These are phyloP conservation scores for Lasaia peninsularis DNA, from an alignment of 1,140 invertebrate species.

Conservation along the genomic window DNA sequence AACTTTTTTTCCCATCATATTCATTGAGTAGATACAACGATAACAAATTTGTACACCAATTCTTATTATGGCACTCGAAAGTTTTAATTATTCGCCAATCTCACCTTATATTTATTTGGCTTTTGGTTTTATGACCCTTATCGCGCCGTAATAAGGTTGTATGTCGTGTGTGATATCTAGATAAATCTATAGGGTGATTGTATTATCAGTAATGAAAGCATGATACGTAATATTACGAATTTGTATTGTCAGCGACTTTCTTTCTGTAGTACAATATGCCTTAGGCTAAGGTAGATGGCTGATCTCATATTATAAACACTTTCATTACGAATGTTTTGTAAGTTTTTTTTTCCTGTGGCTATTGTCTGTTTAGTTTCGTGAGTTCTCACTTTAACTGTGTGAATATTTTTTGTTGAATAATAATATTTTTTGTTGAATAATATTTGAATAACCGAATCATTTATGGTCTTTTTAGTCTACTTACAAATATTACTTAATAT, in stretches of 20 bases:
- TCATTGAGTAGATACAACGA: conserved; percentile 26
- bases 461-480: not conserved
- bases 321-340: conserved; percentile 13
- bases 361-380: not conserved
- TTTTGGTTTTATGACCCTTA: conserved; percentile 11
- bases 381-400: conserved; percentile 1
- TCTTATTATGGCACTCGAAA: conserved; percentile 44
- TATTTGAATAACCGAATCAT: not conserved
- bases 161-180: conserved; percentile 10
- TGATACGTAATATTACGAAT: conserved; percentile 49
- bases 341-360: conserved; percentile 1
- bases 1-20: conserved; percentile 14
- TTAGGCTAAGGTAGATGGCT: conserved; percentile 11
- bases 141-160: not conserved
- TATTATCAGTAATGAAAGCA: conserved; percentile 33
- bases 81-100: conserved; percentile 52
- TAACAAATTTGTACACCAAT: conserved; percentile 27
- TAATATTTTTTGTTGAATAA: not conserved
- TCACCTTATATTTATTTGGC: conserved; percentile 22
- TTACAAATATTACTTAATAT: not conserved
- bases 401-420: not conserved
- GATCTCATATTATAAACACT: conserved; percentile 13
- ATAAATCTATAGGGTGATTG: conserved; percentile 18
- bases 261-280: conserved; percentile 39
- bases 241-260: conserved; percentile 50